Percentiles rank a stretch among this genome's conserved stretches.
Conservation (phyloP, 2,888 invertebrate genomes). For the Sarcophaga subvicina region DNA sequence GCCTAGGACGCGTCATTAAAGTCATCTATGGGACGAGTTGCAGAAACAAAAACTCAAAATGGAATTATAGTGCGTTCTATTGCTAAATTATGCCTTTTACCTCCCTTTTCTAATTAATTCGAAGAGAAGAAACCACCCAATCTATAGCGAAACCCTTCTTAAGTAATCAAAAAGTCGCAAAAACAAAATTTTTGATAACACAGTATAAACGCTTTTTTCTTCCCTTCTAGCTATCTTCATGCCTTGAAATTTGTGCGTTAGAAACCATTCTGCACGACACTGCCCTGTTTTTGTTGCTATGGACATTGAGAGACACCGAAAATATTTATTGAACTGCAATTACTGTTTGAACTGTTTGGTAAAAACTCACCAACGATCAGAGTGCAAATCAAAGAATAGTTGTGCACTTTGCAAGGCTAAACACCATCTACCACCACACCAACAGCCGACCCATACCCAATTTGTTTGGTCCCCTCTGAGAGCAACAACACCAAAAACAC, state of each 20-base stretch:
- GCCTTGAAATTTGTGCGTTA: background rate
- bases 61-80: background rate
- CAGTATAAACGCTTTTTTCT: background rate
- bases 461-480: too few relatives aligned
- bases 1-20: conserved; percentile 19
- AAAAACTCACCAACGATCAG: too few relatives aligned
- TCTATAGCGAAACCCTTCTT: background rate
- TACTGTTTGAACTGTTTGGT: too few relatives aligned
- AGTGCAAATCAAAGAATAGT: too few relatives aligned
- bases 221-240: background rate
- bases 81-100: background rate
- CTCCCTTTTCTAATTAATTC: background rate
- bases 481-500: too few relatives aligned
- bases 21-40: conserved; percentile 21
- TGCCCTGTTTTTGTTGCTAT: too few relatives aligned
- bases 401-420: too few relatives aligned
- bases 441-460: too few relatives aligned
- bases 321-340: background rate
- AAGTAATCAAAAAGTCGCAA: background rate
- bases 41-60: conserved; percentile 24
- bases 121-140: background rate
- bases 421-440: too few relatives aligned
- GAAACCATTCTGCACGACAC: background rate
- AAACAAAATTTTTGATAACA: background rate
- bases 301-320: too few relatives aligned